A percentile compares a stretch with the other conserved stretches of the same genome.
These are phyloP conservation scores for Monarcha castaneiventris DNA, from an alignment of 2,113 vertebrate genomes.

Conservation along the genomic window DNA sequence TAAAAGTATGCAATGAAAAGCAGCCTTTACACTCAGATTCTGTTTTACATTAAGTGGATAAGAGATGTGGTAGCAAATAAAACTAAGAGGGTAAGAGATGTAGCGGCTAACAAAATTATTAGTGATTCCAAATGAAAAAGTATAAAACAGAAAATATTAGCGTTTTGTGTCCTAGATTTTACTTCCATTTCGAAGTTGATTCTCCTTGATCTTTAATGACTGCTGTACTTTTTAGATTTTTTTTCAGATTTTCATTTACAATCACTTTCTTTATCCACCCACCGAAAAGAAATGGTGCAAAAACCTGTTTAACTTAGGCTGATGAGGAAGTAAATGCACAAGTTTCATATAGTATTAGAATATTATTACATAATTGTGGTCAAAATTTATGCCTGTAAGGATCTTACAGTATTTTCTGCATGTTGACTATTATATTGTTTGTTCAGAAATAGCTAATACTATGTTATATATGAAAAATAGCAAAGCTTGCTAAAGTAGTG, in stretches of 20 bases:
- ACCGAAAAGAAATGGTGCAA: neutral
- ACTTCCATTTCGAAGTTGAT: neutral
- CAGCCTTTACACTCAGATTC: neutral
- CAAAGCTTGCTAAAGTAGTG: neutral
- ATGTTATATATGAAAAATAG: neutral
- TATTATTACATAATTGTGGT: neutral
- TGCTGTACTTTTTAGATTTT: neutral
- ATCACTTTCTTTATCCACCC: neutral
- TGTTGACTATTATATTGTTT: neutral
- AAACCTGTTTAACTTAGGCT: neutral
- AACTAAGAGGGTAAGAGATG: neutral
- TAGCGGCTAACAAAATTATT: neutral
- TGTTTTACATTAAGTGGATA: neutral
- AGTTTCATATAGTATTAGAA: neutral
- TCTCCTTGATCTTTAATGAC: neutral
- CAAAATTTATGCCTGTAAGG: neutral
- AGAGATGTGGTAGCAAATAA: accelerated
- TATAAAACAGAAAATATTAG: neutral
- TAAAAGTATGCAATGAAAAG: neutral
- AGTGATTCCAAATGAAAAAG: neutral
- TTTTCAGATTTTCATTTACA: neutral
- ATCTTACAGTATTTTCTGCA: neutral
- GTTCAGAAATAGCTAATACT: neutral
- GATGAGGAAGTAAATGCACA: neutral
- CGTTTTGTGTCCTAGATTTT: neutral